Base-by-base conservation (phyloP, 2,888 invertebrate species). In the Eupeodes luniger region DNA sequence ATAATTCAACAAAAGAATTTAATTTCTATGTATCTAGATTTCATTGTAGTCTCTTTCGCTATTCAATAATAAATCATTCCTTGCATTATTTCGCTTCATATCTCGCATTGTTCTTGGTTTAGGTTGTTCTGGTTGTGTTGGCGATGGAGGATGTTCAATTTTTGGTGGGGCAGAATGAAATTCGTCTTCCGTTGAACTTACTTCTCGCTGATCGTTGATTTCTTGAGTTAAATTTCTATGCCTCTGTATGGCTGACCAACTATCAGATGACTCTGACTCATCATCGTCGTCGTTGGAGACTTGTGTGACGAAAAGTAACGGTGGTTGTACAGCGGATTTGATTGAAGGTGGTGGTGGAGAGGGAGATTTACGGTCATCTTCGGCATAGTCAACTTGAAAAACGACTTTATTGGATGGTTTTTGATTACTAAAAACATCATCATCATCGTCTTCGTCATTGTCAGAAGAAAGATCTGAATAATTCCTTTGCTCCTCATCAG, bases 191-290 rank as follows among this genome's bases (percentile, higher is more conserved):
- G 87, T 69, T 14, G 55, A 59, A 11, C 59, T 83, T 6, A 74
- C 78, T 78, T 83, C 81, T 27, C 83, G 80, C 16, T 81, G 82
- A 55, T 85, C 67, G 16, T 85, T 75, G 7, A 86, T 89, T 49
- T 89, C 67, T 57, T 80, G 70, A 12, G 87, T 84, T 61, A 87
- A 55, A 57, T 84, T 84, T 1, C 95, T 93, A 90, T 95, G 95
- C 81, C 94, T 93, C 0, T 94, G 93, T 86, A 95, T 94, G 85
- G 95, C 92, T 55, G 95, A 94, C 95, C 95, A 95, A 77, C 94
- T 94, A 78, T 93, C 93, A 11, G 85, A 83, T 89, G 91, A 78
- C 36, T 79, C 67, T 36, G 11, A 27, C 5, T 90, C 89, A 27
- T 49, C 14, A 14, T 66, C 10, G n/a, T 90, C 90, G 10, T 90